A percentile compares a stretch with the other conserved stretches of the same genome.
phyloP scores from a whole-genome alignment of 1,140 invertebrate species.

The Zaprionus taronus region DNA sequence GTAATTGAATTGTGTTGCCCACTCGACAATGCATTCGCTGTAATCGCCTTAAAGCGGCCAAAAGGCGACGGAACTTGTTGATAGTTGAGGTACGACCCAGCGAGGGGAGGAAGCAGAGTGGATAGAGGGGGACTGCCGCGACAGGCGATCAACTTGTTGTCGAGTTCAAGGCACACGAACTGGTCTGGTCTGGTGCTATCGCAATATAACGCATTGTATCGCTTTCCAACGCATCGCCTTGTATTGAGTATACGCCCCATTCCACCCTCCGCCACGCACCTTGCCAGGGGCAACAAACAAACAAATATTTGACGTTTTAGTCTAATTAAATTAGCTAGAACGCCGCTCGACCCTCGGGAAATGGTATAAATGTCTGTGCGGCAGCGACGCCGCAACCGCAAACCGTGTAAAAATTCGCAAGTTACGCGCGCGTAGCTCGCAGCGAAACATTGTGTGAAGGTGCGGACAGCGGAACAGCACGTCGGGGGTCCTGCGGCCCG shows the following conservation, averaged over 20 bases:
- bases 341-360: constrained; percentile 64
- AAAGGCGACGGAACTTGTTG: constrained; percentile 68
- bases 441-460: constrained; percentile 32
- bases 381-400: constrained; percentile 30
- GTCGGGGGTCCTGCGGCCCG: neutral
- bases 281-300: constrained; percentile 25
- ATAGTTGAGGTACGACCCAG: constrained; percentile 41
- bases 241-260: constrained; percentile 8
- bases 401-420: constrained; percentile 61
- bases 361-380: constrained; percentile 74
- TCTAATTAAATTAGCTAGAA: constrained; percentile 82
- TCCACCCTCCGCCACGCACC: constrained; percentile 2
- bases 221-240: neutral
- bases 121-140: constrained; percentile 4
- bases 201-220: neutral
- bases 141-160: constrained; percentile 34
- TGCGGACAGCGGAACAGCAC: constrained; percentile 19
- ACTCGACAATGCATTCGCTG: constrained; percentile 40
- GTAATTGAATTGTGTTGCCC: constrained; percentile 71
- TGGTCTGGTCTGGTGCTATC: constrained; percentile 7
- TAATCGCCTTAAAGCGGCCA: constrained; percentile 76
- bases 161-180: constrained; percentile 34
- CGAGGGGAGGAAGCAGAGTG: neutral
- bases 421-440: constrained; percentile 19
- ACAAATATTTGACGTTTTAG: constrained; percentile 84